Evolutionary conservation across 2,888 invertebrate genomes (phyloP).

Genomic region (Nomada fabriciana): DNA sequence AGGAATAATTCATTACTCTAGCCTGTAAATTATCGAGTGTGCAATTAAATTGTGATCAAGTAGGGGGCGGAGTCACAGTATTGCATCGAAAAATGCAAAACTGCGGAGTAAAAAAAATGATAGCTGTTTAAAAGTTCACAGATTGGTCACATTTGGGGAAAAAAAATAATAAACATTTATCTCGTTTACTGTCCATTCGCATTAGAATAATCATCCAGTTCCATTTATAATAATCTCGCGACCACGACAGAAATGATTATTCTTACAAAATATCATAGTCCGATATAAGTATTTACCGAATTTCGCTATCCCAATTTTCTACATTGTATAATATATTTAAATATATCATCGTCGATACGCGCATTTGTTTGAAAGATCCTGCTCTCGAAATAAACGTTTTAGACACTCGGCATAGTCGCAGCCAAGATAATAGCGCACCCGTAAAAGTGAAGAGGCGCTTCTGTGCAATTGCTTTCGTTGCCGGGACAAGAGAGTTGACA

Average conservation of each 20-base stretch:
- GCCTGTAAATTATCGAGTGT: slow-evolving; percentile 6
- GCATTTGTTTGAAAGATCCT: slow-evolving; percentile 29
- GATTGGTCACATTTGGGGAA: slow-evolving; percentile 13
- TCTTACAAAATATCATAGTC: slow-evolving; percentile 49
- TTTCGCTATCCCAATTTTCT: slow-evolving; percentile 81
- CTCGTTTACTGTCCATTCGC: slow-evolving; percentile 21
- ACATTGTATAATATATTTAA: slow-evolving; percentile 75
- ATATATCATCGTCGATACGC: slow-evolving; percentile 34
- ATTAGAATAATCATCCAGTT: slow-evolving; percentile 24
- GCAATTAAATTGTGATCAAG: slow-evolving; percentile 29
- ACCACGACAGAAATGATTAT: neutral
- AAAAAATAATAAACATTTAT: slow-evolving; percentile 38
- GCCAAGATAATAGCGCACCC: too few relatives aligned
- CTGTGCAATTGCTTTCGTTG: too few relatives aligned
- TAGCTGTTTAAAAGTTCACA: slow-evolving; percentile 1
- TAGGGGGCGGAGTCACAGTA: slow-evolving; percentile 9
- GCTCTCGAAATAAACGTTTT: slow-evolving; percentile 12
- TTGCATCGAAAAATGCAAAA: slow-evolving; percentile 14
- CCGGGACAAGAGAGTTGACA: too few relatives aligned
- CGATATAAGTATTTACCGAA: slow-evolving; percentile 54
- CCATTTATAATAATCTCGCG: slow-evolving; percentile 3
- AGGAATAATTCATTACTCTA: slow-evolving; percentile 22
- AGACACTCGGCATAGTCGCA: slow-evolving; percentile 3
- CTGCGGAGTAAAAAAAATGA: slow-evolving; percentile 5
- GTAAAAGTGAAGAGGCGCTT: too few relatives aligned